A percentile compares a stretch with the other conserved stretches of the same genome.
These are phyloP conservation scores for Agrilus planipennis DNA, from an alignment of 1,140 invertebrate genomes.

Conservation along the genomic window DNA sequence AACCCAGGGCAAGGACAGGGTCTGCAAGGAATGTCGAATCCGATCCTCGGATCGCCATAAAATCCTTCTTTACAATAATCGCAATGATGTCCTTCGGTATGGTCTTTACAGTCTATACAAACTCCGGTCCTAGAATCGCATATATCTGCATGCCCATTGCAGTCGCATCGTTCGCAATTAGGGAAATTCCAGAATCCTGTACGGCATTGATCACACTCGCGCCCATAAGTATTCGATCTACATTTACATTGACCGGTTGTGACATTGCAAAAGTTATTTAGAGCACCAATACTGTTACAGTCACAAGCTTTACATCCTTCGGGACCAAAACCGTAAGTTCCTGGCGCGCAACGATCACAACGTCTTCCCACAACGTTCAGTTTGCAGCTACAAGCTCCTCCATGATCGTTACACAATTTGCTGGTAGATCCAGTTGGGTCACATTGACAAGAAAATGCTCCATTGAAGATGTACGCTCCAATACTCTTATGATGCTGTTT, in stretches of 20 bases:
- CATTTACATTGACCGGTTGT: conserved; percentile 91
- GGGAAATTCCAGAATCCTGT: conserved; percentile 93
- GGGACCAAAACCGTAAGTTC: conserved; percentile 91
- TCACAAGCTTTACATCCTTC: conserved; percentile 90
- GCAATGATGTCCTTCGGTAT: conserved; percentile 78
- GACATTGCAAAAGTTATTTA: conserved; percentile 91
- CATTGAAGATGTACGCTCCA: conserved; percentile 67
- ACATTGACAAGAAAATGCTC: conserved; percentile 75
- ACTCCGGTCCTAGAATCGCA: conserved; percentile 88
- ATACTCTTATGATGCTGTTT: conserved; percentile 68
- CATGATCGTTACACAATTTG: conserved; percentile 73
- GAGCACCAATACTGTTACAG: conserved; percentile 86
- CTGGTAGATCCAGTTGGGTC: conserved; percentile 88
- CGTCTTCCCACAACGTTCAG: conserved; percentile 84
- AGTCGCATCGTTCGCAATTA: conserved; percentile 86
- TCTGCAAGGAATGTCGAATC: conserved; percentile 80
- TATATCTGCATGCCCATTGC: conserved; percentile 90
- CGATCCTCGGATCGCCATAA: conserved; percentile 89
- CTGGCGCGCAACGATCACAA: conserved; percentile 91
- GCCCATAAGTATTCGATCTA: conserved; percentile 82
- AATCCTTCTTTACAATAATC: conserved; percentile 84
- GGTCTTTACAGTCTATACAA: conserved; percentile 81
- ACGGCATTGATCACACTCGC: conserved; percentile 88
- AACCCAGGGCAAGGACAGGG: conserved; percentile 91
- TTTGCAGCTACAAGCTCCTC: conserved; percentile 90